Percentiles rank a stretch among this genome's conserved stretches.
These are phyloP conservation scores for Colletes latitarsis DNA, from an alignment of 1,140 invertebrate species.

Conservation along the genomic window DNA sequence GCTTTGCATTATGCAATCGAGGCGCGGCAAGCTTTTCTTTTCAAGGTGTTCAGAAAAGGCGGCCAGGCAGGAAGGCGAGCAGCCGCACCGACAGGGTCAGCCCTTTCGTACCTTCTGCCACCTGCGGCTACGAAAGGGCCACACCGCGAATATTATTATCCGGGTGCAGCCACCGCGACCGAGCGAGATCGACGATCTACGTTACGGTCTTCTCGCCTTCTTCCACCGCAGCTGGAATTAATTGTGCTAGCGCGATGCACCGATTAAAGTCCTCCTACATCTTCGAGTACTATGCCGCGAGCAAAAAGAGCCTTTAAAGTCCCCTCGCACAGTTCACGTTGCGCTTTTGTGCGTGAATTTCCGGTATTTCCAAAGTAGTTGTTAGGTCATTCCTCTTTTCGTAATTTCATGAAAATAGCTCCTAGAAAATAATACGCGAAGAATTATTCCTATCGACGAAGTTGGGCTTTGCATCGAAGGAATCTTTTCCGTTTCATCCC, in stretches of 20 bases:
- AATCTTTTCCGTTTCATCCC: too few species aligned
- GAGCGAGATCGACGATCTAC: slow-evolving; percentile 40
- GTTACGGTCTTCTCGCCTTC: slow-evolving; percentile 29
- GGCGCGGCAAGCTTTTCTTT: slow-evolving; percentile 50
- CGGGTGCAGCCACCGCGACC: slow-evolving; percentile 49
- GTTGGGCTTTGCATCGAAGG: too few species aligned
- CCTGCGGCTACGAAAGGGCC: slow-evolving; percentile 37
- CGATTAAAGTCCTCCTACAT: slow-evolving; percentile 28
- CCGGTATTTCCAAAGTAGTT: too few species aligned
- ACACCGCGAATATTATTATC: slow-evolving; percentile 57
- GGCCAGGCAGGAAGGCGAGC: slow-evolving; percentile 12
- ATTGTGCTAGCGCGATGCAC: slow-evolving; percentile 32
- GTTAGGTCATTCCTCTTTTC: too few species aligned
- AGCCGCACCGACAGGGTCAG: neutral
- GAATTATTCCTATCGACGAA: too few species aligned
- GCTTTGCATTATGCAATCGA: slow-evolving; percentile 63
- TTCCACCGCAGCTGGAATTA: slow-evolving; percentile 26
- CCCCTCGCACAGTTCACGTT: neutral
- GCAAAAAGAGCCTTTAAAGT: slow-evolving; percentile 19
- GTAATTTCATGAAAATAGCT: too few species aligned
- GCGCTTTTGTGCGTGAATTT: neutral
- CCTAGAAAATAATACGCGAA: too few species aligned
- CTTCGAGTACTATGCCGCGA: neutral
- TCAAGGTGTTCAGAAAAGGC: slow-evolving; percentile 31
- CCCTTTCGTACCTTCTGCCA: slow-evolving; percentile 32